phyloP scores from a whole-genome alignment of 2,797 vertebrate species.

The Melanotaenia boesemani region DNA sequence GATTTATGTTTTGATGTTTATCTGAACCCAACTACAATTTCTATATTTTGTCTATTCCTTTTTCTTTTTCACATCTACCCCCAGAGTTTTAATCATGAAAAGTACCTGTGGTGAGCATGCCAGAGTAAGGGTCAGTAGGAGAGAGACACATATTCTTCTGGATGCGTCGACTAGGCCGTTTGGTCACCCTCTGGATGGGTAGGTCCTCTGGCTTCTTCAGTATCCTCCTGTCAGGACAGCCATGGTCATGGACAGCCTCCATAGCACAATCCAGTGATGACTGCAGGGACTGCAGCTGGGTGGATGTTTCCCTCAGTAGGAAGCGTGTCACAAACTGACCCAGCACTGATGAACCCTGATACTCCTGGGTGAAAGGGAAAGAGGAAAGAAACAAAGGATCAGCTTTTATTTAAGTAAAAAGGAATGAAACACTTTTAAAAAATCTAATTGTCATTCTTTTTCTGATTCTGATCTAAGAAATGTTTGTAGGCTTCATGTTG shows the following conservation, averaged over 20 bases:
- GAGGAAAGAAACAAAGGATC: not conserved
- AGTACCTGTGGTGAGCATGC: conserved; percentile 90
- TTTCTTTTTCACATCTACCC: not conserved
- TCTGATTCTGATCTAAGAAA: too few species aligned
- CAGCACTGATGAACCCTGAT: conserved; percentile 89
- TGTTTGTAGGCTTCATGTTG: too few species aligned
- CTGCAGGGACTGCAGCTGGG: conserved; percentile 92
- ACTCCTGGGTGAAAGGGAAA: conserved; percentile 78
- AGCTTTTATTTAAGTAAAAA: not conserved
- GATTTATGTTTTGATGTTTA: not conserved
- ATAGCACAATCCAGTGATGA: conserved; percentile 90
- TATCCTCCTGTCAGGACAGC: conserved; percentile 75
- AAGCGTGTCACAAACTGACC: conserved; percentile 93
- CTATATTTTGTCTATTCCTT: not conserved
- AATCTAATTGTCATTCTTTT: not conserved
- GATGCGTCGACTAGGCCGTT: conserved; percentile 85
- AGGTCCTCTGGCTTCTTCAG: conserved; percentile 75
- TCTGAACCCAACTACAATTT: not conserved
- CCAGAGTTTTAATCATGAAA: not conserved
- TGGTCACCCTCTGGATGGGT: conserved; percentile 72
- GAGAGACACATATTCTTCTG: conserved; percentile 88
- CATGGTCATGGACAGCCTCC: conserved; percentile 90
- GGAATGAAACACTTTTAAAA: not conserved
- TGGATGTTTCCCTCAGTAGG: conserved; percentile 90
- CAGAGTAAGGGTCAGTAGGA: conserved; percentile 88